Base-by-base conservation (phyloP, 2,113 vertebrate genomes). In the Capreolus pygargus region DNA sequence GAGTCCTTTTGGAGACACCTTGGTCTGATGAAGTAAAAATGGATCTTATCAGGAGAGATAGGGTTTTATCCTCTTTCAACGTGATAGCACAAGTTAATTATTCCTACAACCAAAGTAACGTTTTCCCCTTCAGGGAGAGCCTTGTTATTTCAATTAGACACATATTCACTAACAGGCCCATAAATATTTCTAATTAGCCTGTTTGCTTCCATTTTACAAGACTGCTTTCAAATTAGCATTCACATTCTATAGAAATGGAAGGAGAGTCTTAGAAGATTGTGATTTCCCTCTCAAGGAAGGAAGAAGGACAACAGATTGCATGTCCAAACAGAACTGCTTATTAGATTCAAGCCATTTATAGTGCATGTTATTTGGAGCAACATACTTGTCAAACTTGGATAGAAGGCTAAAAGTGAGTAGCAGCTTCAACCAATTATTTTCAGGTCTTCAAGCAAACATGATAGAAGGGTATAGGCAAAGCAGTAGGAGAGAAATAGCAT, bases 161-260 rank as follows among this genome's bases (percentile, higher is more conserved):
- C 79, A 97, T 98, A 98, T 92, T 96, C 96, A 86, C 95, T 98
- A 98, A 98, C 78, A 98, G 98, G 94, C 61, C 97, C 94, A 98
- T 98, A 98, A 98, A 99, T 98, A 98, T 98, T 98, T 96, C 95
- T 98, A 98, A 98, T 99, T 98, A 99, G 97, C 97, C 96, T 95
- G 54, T 97, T 97, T 97, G 97, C 94, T 94, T 97, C 97, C 86
- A 95, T 96, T 97, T 98, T 98, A 98, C 92, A 92, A 98, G 92
- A 93, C 96, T 97, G 86, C 96, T 95, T 98, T 98, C 98, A 98
- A 86, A 98, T 98, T 98, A 98, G 97, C 92, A 95, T 94, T 96
- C 91, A 90, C 93, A 86, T 91, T 96, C 98, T 98, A 93, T 93
- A 92, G 94, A 94, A 91, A 81, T 89, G 39, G 15, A 85, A 93